Evolutionary conservation across 1,140 invertebrate genomes (phyloP), one percentile per base, ranked within the genome.

Genomic region (Caerostris darwini): DNA sequence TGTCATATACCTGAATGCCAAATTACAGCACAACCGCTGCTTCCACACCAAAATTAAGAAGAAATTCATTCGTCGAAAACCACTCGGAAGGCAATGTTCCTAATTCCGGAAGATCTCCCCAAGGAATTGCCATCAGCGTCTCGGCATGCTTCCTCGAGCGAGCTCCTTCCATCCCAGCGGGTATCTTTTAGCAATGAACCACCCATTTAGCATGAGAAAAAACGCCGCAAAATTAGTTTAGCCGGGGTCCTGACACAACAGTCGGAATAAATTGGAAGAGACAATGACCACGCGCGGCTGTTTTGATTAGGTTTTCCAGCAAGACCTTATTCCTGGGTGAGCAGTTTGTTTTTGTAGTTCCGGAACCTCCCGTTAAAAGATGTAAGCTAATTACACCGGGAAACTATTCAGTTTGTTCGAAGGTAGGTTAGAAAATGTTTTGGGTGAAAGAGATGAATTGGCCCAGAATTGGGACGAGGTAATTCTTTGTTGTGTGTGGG

Each of bases 201-300:
- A 34, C 34, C 7, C 8, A 53, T 54, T 54, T 10, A 54, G 81
- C 81, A 10, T 50, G 81, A 50, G 17, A 50, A 82, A 53, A 82
- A 82, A n/a, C 19, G 5, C 6, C 7, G 81, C 14, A n/a, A 86
- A 86, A 86, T 86, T 86, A 86, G 83, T 86, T 86, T 86, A 86
- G 83, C 50, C 34, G n/a, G n/a, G 53, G 12, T 12, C 83, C 58
- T 34, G n/a, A 58, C 83, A 59, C 14, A 86, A 86, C 14, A 61
- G 83, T 34, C 34, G 34, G 34, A 34, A 34, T 34, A 34, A 34
- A 34, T 34, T 34, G 82, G 54, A 17, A 12, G 56, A 58, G 83
- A 86, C 83, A 86, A 86, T 86, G 83, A 58, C 83, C 83, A 54
- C 81, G 83, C 8, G 83, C 19, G 3, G 14, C 6, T 61, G 83